phyloP scores from a whole-genome alignment of 2,888 invertebrate genomes.

The Elgonia sp. region DNA sequence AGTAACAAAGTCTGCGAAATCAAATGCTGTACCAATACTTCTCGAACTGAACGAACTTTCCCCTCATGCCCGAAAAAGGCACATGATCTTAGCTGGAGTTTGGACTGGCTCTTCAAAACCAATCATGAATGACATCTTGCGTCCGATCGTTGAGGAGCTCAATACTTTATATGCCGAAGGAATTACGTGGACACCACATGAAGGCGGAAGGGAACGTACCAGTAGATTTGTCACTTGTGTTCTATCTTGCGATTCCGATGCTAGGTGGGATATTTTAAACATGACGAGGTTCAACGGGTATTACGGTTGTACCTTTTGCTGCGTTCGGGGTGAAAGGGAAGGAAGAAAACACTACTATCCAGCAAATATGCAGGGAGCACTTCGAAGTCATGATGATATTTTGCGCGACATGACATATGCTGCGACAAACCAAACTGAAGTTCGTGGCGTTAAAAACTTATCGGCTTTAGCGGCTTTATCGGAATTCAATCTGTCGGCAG shows the following conservation, averaged over 20 bases:
- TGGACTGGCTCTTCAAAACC: slow-evolving; percentile 21
- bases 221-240: slow-evolving; percentile 27
- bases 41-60: slow-evolving; percentile 31
- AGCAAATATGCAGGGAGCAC: background rate
- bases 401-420: background rate
- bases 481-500: slow-evolving; percentile 43
- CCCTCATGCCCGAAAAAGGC: slow-evolving; percentile 32
- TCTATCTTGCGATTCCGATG: slow-evolving; percentile 18
- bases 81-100: slow-evolving; percentile 37
- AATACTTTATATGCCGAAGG: background rate
- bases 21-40: background rate
- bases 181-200: slow-evolving; percentile 31
- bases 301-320: slow-evolving; percentile 17
- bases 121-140: background rate
- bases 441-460: slow-evolving; percentile 51
- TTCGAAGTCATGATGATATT: slow-evolving; percentile 10
- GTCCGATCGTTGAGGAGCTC: slow-evolving; percentile 20
- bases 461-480: slow-evolving; percentile 31
- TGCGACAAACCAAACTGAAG: background rate
- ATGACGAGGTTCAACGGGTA: slow-evolving; percentile 36
- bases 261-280: background rate
- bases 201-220: background rate
- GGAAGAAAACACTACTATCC: background rate
- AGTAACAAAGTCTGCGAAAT: slow-evolving; percentile 20
- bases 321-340: background rate